phyloP scores from a whole-genome alignment of 1,140 invertebrate genomes.

The Drosophila melanica region DNA sequence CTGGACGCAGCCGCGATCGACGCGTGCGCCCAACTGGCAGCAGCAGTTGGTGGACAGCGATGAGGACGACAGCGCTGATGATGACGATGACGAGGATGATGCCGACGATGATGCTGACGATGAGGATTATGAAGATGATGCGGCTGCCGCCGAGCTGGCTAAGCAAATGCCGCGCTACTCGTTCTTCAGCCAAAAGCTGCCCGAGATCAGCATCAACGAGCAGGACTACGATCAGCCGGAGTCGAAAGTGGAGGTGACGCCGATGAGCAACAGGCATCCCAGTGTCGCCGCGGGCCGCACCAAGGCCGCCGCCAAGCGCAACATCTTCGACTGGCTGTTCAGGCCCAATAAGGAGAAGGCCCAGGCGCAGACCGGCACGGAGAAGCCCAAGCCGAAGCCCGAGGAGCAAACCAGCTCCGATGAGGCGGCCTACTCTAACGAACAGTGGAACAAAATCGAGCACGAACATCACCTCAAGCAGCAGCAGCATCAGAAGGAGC shows the following conservation, averaged over 20 bases:
- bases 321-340: slow-evolving; percentile 66
- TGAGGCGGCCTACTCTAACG: slow-evolving; percentile 52
- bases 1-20: slow-evolving; percentile 59
- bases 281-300: slow-evolving; percentile 47
- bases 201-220: slow-evolving; percentile 32
- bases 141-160: slow-evolving; percentile 39
- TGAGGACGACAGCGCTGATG: slow-evolving; percentile 36
- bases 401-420: slow-evolving; percentile 26
- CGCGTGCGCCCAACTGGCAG: slow-evolving; percentile 66
- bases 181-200: slow-evolving; percentile 55
- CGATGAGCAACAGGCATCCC: slow-evolving; percentile 48
- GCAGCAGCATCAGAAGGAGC: slow-evolving; percentile 67
- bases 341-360: slow-evolving; percentile 49
- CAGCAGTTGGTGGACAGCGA: slow-evolving; percentile 48
- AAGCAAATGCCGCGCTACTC: slow-evolving; percentile 73
- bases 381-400: slow-evolving; percentile 36
- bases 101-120: slow-evolving; percentile 40
- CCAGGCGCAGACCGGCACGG: slow-evolving; percentile 26
- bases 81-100: slow-evolving; percentile 34
- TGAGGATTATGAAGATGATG: slow-evolving; percentile 51
- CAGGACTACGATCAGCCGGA: slow-evolving; percentile 51
- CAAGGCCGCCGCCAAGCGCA: slow-evolving; percentile 55
- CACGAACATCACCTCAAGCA: slow-evolving; percentile 59
- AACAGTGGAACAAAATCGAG: slow-evolving; percentile 72
- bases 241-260: slow-evolving; percentile 20